A percentile compares a stretch with the other conserved stretches of the same genome.
Conservation (phyloP, 2,797 vertebrate species). For the Enteromius anoplus region DNA sequence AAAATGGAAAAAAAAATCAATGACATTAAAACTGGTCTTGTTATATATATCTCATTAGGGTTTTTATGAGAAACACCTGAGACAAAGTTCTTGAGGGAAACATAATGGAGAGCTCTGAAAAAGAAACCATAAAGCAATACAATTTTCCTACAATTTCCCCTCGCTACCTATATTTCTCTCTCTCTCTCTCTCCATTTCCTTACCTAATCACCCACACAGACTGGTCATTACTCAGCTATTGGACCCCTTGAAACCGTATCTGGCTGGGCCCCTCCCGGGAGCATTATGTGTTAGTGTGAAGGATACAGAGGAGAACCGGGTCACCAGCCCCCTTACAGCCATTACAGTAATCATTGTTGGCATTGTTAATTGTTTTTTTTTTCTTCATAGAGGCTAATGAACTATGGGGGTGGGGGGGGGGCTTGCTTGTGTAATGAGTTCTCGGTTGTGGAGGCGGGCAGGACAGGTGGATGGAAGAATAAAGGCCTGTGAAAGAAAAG, state of each 20-base stretch:
- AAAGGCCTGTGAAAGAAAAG: slow-evolving; percentile 56
- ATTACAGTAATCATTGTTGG: slow-evolving; percentile 79
- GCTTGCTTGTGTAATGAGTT: slow-evolving; percentile 60
- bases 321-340: slow-evolving; percentile 74
- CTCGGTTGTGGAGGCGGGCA: slow-evolving; percentile 32
- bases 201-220: slow-evolving; percentile 65
- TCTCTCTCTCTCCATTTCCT: slow-evolving; percentile 42
- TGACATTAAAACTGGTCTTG: background rate
- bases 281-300: slow-evolving; percentile 35
- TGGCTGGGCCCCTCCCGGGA: slow-evolving; percentile 55
- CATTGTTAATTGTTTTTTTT: slow-evolving; percentile 79
- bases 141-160: background rate
- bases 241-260: slow-evolving; percentile 66
- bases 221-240: slow-evolving; percentile 71
- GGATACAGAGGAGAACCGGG: slow-evolving; percentile 65
- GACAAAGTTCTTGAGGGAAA: background rate
- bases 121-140: slow-evolving; percentile 11
- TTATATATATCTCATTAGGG: background rate
- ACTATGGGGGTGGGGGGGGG: slow-evolving; percentile 51
- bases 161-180: slow-evolving; percentile 1
- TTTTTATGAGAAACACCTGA: slow-evolving; percentile 1
- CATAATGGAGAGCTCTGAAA: slow-evolving; percentile 11
- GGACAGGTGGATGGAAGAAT: slow-evolving; percentile 25
- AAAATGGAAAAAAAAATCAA: no score
- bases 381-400: slow-evolving; percentile 70